Percentiles rank a stretch among this genome's conserved stretches.
Evolutionary conservation across 1,140 invertebrate genomes (phyloP).

Genomic region (Psilanteris sp.): DNA sequence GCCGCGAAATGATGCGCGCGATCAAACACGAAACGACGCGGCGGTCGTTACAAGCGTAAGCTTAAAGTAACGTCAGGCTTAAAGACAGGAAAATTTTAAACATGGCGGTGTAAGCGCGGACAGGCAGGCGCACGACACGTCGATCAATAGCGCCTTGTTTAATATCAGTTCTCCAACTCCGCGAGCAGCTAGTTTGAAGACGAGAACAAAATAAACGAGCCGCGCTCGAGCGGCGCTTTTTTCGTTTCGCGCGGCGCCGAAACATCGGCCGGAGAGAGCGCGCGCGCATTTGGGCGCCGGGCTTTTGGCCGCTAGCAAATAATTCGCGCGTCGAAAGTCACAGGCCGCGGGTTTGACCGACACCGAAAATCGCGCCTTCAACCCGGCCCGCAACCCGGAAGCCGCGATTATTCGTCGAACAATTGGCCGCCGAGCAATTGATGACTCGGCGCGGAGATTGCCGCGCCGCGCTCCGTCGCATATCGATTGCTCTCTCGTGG

Average conservation of each 20-base stretch:
- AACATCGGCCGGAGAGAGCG: too few relatives aligned
- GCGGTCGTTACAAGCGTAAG: constrained; percentile 18
- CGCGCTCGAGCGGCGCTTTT: constrained; percentile 40
- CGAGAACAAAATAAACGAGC: constrained; percentile 62
- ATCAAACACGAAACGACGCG: constrained; percentile 1
- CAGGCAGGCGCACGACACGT: constrained; percentile 71
- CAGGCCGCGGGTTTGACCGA: too few relatives aligned
- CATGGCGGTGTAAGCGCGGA: constrained; percentile 77
- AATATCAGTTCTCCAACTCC: constrained; percentile 79
- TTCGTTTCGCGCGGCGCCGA: constrained; percentile 20
- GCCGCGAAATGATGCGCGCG: too few relatives aligned
- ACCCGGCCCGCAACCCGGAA: too few relatives aligned
- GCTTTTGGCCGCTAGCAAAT: too few relatives aligned
- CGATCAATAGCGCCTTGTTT: constrained; percentile 80
- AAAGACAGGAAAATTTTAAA: constrained; percentile 77
- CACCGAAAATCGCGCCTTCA: too few relatives aligned
- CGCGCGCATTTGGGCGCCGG: too few relatives aligned
- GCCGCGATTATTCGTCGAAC: constrained; percentile 27
- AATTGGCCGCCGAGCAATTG: constrained; percentile 33
- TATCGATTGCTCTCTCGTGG: too few relatives aligned
- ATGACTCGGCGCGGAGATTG: not conserved
- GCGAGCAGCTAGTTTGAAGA: constrained; percentile 69
- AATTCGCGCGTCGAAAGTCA: too few relatives aligned
- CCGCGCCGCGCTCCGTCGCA: too few relatives aligned
- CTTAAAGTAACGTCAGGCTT: constrained; percentile 53